phyloP scores from a whole-genome alignment of 2,113 vertebrate genomes.

The Coryphaenoides rupestris region DNA sequence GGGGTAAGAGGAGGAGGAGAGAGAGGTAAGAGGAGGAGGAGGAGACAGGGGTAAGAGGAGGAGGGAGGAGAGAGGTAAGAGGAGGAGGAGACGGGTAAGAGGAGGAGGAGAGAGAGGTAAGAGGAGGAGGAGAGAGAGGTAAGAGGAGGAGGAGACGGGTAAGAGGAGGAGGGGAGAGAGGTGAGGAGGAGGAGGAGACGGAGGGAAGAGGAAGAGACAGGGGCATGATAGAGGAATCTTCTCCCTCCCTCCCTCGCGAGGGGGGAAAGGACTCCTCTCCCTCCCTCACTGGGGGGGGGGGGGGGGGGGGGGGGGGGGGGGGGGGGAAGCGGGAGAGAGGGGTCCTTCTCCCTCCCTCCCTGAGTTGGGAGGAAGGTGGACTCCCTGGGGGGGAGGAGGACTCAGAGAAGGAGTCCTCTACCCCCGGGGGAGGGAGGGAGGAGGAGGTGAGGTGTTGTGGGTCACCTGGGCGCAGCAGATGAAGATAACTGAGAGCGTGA shows the following conservation, averaged over 20 bases:
- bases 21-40: background rate
- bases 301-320: too few species aligned
- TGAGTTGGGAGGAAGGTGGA: too few species aligned
- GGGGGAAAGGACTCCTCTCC: too few species aligned
- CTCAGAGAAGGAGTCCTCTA: too few species aligned
- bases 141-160: background rate
- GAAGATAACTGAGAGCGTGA: constrained; percentile 95
- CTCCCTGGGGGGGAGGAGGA: too few species aligned
- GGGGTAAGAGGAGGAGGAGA: background rate
- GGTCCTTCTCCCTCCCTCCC: too few species aligned
- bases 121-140: background rate
- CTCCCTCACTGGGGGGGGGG: too few species aligned
- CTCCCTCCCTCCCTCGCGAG: too few species aligned
- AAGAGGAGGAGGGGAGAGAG: background rate
- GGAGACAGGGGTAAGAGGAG: background rate
- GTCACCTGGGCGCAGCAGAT: constrained; percentile 99
- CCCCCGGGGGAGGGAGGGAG: background rate
- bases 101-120: background rate
- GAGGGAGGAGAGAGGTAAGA: background rate
- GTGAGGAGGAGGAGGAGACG: background rate
- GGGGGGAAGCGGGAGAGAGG: too few species aligned
- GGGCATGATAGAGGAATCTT: too few species aligned
- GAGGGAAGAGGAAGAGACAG: background rate
- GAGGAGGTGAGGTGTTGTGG: too few species aligned
- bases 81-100: background rate